These are phyloP conservation scores for Nephrotoma appendiculata DNA, from an alignment of 2,888 invertebrate genomes.

Conservation along the genomic window DNA sequence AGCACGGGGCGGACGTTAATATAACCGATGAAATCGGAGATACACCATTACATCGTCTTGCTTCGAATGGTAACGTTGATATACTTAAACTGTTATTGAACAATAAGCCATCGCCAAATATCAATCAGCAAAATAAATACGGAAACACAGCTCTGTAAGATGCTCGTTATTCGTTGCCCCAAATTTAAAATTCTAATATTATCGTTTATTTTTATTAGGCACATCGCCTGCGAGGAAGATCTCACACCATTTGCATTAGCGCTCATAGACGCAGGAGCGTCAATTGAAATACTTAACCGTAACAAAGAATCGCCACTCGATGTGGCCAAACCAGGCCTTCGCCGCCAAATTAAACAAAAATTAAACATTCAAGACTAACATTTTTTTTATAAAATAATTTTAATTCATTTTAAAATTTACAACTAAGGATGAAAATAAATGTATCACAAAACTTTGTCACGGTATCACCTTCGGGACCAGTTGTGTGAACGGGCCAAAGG, in stretches of 20 bases:
- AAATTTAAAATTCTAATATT: background rate
- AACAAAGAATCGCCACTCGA: conserved; percentile 9
- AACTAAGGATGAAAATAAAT: background rate
- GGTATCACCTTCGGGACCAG: background rate
- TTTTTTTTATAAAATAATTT: background rate
- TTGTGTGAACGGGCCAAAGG: background rate
- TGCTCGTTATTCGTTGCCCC: background rate
- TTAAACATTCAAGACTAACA: background rate
- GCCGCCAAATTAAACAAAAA: conserved; percentile 5
- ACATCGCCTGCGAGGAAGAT: conserved; percentile 11
- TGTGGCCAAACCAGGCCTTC: conserved; percentile 10
- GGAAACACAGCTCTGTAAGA: conserved; percentile 10
- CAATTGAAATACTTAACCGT: conserved; percentile 8
- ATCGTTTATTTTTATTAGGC: background rate
- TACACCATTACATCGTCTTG: conserved; percentile 10
- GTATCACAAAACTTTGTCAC: background rate
- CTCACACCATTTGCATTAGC: conserved; percentile 7
- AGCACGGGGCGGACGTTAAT: conserved; percentile 10
- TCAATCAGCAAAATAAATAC: conserved; percentile 8
- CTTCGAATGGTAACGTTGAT: conserved; percentile 7
- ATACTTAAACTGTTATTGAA: conserved; percentile 8
- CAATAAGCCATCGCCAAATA: background rate
- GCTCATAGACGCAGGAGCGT: conserved; percentile 10
- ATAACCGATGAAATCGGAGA: conserved; percentile 8
- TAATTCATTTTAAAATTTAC: background rate